A percentile compares a stretch with the other conserved stretches of the same genome.
phyloP scores from a whole-genome alignment of 2,113 vertebrate genomes.

The Zosterops lateralis region DNA sequence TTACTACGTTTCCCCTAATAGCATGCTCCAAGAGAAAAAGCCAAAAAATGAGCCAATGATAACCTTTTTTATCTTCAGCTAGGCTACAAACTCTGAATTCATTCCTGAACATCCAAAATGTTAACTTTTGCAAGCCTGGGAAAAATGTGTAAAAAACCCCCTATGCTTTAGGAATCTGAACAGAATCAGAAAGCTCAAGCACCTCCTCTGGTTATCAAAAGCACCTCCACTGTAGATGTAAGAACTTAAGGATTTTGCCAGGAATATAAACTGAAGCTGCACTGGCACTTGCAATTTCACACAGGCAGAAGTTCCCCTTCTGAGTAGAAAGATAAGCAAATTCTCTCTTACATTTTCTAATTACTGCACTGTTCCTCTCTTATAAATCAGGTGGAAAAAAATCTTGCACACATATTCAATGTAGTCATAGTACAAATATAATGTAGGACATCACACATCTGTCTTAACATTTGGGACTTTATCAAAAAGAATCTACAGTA shows the following conservation, averaged over 20 bases:
- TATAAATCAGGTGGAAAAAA: background rate
- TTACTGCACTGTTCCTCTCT: background rate
- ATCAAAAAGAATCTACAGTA: background rate
- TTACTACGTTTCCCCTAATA: background rate
- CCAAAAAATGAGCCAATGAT: background rate
- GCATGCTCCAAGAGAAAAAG: background rate
- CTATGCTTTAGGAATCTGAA: background rate
- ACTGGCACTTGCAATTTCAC: background rate
- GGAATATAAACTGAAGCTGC: background rate
- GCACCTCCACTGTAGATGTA: background rate
- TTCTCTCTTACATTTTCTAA: background rate
- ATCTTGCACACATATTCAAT: background rate
- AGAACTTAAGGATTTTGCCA: background rate
- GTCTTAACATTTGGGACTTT: background rate
- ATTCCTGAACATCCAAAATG: background rate
- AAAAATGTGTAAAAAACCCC: background rate
- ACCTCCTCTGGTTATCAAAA: background rate
- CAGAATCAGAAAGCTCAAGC: background rate
- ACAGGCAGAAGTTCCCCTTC: background rate
- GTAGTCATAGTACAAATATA: background rate
- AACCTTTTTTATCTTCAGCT: background rate
- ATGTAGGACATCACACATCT: background rate
- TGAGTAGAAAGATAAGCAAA: background rate
- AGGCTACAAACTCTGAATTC: background rate
- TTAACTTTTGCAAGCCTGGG: background rate